Conservation (phyloP, 2,113 vertebrate species). For the Percina caprodes region DNA sequence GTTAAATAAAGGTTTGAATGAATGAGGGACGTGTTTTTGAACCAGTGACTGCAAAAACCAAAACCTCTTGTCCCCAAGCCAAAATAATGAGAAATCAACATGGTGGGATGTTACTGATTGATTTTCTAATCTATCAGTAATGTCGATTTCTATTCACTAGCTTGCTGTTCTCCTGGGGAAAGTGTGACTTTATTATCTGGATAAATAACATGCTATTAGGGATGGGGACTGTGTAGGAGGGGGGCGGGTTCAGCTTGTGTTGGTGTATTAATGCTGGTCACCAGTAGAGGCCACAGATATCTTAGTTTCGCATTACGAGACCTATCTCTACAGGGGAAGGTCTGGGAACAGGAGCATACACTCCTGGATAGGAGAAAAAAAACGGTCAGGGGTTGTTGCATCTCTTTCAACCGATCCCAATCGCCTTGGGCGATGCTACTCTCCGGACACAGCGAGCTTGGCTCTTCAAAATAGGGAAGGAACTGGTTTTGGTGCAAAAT, state of each 20-base stretch:
- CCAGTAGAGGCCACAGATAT: constrained; percentile 39
- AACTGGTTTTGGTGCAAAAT: too few species aligned
- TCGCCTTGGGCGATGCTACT: too few species aligned
- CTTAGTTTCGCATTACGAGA: too few species aligned
- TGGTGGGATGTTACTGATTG: constrained; percentile 2
- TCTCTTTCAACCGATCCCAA: too few species aligned
- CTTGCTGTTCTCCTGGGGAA: constrained; percentile 10
- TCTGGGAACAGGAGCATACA: too few species aligned
- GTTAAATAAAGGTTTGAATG: too few species aligned
- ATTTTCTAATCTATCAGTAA: constrained; percentile 30
- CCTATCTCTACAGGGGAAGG: too few species aligned
- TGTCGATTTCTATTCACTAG: constrained; percentile 10
- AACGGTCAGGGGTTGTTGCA: too few species aligned
- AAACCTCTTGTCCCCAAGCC: neutral
- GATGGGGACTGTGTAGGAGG: neutral
- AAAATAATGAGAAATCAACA: constrained; percentile 9
- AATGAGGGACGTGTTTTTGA: constrained; percentile 4
- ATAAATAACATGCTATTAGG: neutral
- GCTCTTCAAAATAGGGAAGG: too few species aligned
- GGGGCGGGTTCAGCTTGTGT: constrained; percentile 7
- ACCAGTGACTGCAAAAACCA: neutral
- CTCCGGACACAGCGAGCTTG: too few species aligned
- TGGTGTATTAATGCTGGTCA: constrained; percentile 30
- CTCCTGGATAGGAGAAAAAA: too few species aligned
- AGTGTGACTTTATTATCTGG: constrained; percentile 8